phyloP scores from a whole-genome alignment of 2,797 vertebrate genomes.

The Cottoperca gobio region DNA sequence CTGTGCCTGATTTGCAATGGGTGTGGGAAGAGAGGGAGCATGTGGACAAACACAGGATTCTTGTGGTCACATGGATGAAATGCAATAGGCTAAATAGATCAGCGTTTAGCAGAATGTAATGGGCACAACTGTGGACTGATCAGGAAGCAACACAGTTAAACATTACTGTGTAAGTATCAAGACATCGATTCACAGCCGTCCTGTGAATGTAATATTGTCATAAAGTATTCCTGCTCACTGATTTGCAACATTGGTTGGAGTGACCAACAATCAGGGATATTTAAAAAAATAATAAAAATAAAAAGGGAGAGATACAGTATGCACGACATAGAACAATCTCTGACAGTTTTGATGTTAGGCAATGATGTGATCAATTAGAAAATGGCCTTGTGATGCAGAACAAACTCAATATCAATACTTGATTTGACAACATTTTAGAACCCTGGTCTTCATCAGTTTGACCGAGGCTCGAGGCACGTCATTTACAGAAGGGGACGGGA shows the following conservation, averaged over 20 bases:
- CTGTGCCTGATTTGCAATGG: constrained; percentile 53
- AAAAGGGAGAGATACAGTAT: not conserved
- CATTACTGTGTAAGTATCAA: not conserved
- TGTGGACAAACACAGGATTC: constrained; percentile 64
- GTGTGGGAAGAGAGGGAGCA: constrained; percentile 49
- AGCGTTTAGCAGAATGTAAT: constrained; percentile 18
- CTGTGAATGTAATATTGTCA: not conserved
- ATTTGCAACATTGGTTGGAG: not conserved
- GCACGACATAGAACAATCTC: not conserved
- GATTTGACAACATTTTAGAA: constrained; percentile 1
- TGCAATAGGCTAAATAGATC: constrained; percentile 34
- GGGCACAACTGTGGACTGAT: not conserved
- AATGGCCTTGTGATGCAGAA: not conserved
- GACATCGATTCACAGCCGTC: not conserved
- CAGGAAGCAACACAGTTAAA: not conserved
- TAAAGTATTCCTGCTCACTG: not conserved
- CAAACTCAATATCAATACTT: not conserved
- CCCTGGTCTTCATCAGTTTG: not conserved
- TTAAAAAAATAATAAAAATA: no score
- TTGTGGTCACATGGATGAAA: constrained; percentile 51
- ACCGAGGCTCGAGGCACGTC: not conserved
- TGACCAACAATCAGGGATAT: no score
- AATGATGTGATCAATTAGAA: not conserved
- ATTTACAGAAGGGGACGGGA: not conserved
- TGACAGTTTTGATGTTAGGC: not conserved